phyloP scores from a whole-genome alignment of 2,888 invertebrate species.

The Oscheius sp. region DNA sequence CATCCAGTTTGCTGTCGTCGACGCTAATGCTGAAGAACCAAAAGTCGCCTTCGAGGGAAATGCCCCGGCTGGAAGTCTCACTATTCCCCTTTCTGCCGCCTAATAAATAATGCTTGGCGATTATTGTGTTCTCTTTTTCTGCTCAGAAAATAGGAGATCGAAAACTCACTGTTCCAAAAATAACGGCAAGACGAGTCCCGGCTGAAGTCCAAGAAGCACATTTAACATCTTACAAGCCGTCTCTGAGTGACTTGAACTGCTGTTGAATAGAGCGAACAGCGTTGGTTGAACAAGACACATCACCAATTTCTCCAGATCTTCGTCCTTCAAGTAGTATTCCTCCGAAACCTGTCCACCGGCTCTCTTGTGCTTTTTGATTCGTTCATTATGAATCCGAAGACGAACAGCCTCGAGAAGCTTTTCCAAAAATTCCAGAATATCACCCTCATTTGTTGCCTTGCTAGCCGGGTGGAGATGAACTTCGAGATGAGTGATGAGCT shows the following conservation, averaged over 20 bases:
- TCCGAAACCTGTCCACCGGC: conserved; percentile 20
- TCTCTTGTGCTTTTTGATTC: conserved; percentile 32
- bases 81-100: too few relatives aligned
- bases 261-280: conserved; percentile 19
- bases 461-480: conserved; percentile 43
- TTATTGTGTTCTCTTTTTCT: not conserved
- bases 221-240: conserved; percentile 2
- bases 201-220: conserved; percentile 35
- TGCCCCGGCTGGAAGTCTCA: too few relatives aligned
- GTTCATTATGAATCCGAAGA: conserved; percentile 31
- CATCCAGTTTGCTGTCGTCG: too few relatives aligned
- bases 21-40: too few relatives aligned
- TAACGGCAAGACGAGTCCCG: conserved; percentile 42
- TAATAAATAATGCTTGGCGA: too few relatives aligned
- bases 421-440: conserved; percentile 31
- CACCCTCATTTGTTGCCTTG: conserved; percentile 33
- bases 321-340: conserved; percentile 39
- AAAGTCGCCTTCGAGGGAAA: too few relatives aligned
- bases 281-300: conserved; percentile 8
- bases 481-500: conserved; percentile 43
- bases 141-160: not conserved
- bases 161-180: conserved; percentile 47
- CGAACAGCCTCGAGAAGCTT: not conserved
- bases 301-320: conserved; percentile 33
- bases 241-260: not conserved